These are phyloP conservation scores for Aphelocoma coerulescens DNA, from an alignment of 2,113 vertebrate genomes.

Conservation along the genomic window DNA sequence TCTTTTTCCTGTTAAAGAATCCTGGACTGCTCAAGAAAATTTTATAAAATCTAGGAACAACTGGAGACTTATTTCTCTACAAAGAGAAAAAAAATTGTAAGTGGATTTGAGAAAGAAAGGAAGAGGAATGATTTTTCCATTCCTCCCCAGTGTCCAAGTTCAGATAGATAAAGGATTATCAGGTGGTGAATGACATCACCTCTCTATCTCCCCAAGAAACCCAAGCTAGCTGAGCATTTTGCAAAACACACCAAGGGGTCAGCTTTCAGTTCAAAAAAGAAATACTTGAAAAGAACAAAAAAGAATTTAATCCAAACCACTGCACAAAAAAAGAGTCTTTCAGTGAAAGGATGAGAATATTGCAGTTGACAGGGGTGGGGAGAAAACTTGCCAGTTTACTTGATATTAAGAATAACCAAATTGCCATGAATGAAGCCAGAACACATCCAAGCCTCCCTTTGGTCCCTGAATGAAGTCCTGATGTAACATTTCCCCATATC, in stretches of 20 bases:
- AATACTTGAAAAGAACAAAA: not conserved
- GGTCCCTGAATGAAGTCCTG: not conserved
- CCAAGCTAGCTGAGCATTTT: not conserved
- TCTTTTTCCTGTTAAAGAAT: not conserved
- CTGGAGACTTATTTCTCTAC: not conserved
- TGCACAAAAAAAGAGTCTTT: not conserved
- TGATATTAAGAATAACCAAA: not conserved
- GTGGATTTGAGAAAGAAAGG: not conserved
- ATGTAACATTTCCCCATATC: not conserved
- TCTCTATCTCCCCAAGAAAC: not conserved
- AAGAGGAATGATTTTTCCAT: not conserved
- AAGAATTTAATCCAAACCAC: not conserved
- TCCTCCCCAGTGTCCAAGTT: not conserved
- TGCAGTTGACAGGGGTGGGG: not conserved
- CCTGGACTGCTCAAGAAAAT: not conserved
- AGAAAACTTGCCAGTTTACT: not conserved
- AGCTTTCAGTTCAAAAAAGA: slow-evolving; percentile 9
- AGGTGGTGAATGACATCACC: slow-evolving; percentile 17
- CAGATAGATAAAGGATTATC: slow-evolving; percentile 1
- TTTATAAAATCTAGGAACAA: not conserved
- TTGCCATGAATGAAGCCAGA: not conserved
- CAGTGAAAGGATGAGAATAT: not conserved
- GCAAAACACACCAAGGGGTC: not conserved
- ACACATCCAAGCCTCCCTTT: not conserved
- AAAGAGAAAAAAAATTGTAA: not conserved